Evolutionary conservation across 2,797 vertebrate genomes (phyloP).

Genomic region (Enteromius mattozi): DNA sequence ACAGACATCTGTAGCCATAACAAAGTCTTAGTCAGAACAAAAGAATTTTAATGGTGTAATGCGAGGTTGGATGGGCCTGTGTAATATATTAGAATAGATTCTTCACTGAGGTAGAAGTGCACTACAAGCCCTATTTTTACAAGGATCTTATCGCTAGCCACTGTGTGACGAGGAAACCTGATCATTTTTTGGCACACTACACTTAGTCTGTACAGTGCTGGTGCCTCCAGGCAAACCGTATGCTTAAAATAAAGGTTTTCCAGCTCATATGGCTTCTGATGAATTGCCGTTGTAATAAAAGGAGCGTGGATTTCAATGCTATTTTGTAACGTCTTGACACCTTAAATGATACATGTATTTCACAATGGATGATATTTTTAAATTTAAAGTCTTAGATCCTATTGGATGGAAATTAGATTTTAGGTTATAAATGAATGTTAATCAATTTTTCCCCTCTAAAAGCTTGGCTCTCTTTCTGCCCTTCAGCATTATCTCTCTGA

Average conservation of each 20-base stretch:
- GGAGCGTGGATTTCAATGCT: neutral
- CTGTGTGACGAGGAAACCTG: slow-evolving; percentile 31
- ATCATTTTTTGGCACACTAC: slow-evolving; percentile 4
- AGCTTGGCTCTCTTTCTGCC: slow-evolving; percentile 18
- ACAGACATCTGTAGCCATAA: slow-evolving; percentile 44
- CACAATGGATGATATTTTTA: neutral
- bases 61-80: slow-evolving; percentile 9
- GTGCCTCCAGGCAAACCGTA: slow-evolving; percentile 30
- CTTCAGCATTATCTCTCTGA: slow-evolving; percentile 45
- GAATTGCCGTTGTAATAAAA: slow-evolving; percentile 26
- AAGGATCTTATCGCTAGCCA: slow-evolving; percentile 8
- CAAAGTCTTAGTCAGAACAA: slow-evolving; percentile 47
- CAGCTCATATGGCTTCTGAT: slow-evolving; percentile 31
- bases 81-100: slow-evolving; percentile 26
- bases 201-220: neutral
- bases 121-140: slow-evolving; percentile 16
- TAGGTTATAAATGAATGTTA: slow-evolving; percentile 2
- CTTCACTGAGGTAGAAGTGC: neutral
- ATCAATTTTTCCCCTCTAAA: slow-evolving; percentile 1
- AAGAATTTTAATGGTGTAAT: slow-evolving; percentile 39
- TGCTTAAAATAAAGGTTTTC: slow-evolving; percentile 40
- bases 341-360: slow-evolving; percentile 17
- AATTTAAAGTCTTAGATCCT: slow-evolving; percentile 5
- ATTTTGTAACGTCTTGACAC: neutral
- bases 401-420: slow-evolving; percentile 13